Evolutionary conservation across 2,797 vertebrate species (phyloP), one percentile per base, ranked within the genome.

Genomic region (Crax fasciolata): DNA sequence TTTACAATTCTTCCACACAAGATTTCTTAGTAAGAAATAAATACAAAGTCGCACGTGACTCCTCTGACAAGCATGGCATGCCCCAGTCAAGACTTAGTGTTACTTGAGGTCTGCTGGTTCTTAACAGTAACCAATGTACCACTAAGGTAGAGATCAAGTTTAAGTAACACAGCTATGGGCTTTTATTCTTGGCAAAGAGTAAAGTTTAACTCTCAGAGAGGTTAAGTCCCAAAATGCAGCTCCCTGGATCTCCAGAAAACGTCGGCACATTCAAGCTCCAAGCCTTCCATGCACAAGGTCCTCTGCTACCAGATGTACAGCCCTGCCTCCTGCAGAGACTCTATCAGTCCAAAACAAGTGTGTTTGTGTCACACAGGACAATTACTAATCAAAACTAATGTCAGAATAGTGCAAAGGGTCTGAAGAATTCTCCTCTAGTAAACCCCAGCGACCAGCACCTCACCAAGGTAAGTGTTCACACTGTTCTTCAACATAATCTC

Each of bases 1-100:
- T 17, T 49, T 39, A 59, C 7, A 41, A 23, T 8, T 78, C 30
- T 77, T 77, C 28, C 20, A 46, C 2, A 35, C 9, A 41, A 86
- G 41, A 52, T 10, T 6, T 30, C 48, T 90, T 39, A 61, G 27
- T 61, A 93, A 71, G 43, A 72, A 90, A 91, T 70, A 85, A 55
- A 91, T 8, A 74, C 30, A 16, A 84, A 83, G 65, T 10, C 71
- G 67, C 81, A 92, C 71, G 83, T 67, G 81, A 89, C 75, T 95
- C 38, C 44, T 80, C 67, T 77, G 75, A 84, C 27, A 82, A 82
- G 68, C 41, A 5, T 10, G 1, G 52, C 35, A 16, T 44, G 13
- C 5, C 48, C 75, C 68, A 52, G 2, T 71, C 43, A 46, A 80
- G 75, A 95, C 76, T 79, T 76, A 59, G 77, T 38, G 44, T 61